Conservation (phyloP, 2,113 vertebrate species). For the Taurulus bubalis region DNA sequence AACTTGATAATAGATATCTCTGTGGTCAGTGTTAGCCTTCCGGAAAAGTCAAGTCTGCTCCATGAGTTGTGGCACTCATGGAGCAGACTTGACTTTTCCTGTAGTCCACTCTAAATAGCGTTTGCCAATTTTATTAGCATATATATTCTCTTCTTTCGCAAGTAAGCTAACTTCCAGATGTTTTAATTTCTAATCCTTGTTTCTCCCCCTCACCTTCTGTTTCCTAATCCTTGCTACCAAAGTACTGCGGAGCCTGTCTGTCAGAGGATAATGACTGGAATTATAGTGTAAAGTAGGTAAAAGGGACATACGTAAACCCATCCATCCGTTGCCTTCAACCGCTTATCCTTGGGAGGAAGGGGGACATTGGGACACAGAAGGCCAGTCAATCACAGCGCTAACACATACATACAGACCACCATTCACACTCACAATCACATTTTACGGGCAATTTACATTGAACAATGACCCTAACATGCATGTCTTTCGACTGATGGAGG, state of each 20-base stretch:
- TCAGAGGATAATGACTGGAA: constrained; percentile 35
- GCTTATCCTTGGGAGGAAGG: neutral
- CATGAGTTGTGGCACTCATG: too few relatives aligned
- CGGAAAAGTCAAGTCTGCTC: neutral
- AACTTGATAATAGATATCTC: neutral
- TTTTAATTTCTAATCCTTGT: constrained; percentile 65
- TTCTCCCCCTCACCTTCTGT: constrained; percentile 38
- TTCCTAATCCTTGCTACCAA: constrained; percentile 61
- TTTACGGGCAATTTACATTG: neutral
- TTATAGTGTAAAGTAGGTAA: constrained; percentile 37
- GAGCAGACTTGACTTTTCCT: too few relatives aligned
- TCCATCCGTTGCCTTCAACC: neutral
- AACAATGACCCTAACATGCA: neutral
- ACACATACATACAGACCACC: neutral
- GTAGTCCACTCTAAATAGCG: neutral
- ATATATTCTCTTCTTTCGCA: constrained; percentile 4
- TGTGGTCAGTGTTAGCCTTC: neutral
- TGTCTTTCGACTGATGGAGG: neutral
- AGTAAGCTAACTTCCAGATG: constrained; percentile 61
- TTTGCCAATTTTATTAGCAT: constrained; percentile 34
- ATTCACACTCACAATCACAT: neutral
- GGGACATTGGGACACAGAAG: neutral
- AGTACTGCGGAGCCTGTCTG: constrained; percentile 26
- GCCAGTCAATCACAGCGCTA: neutral
- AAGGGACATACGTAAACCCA: neutral